Percentiles rank a stretch among this genome's conserved stretches.
Conservation (phyloP, 2,888 invertebrate species). For the Coleophora flavipennella region DNA sequence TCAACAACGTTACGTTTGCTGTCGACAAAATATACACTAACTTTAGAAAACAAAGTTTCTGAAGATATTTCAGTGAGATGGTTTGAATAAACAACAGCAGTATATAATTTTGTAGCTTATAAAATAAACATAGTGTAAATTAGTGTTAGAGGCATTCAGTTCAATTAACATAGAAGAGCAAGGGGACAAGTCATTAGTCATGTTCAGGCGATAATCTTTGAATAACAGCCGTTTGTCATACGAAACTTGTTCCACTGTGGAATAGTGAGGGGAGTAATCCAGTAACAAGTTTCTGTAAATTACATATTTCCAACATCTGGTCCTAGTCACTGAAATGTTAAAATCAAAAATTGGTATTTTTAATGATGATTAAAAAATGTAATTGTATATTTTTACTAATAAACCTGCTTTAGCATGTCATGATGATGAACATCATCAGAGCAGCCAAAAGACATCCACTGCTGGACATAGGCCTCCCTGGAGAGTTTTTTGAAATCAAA, state of each 20-base stretch:
- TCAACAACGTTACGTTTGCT: conserved; percentile 14
- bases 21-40: conserved; percentile 7
- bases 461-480: too few species aligned
- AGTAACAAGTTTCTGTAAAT: neutral
- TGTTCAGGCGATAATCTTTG: conserved; percentile 61
- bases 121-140: conserved; percentile 64
- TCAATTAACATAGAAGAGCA: conserved; percentile 58
- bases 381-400: too few species aligned
- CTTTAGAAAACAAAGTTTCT: neutral
- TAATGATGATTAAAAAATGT: too few species aligned
- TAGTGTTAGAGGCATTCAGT: conserved; percentile 52
- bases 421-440: too few species aligned
- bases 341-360: too few species aligned
- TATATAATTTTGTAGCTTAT: conserved; percentile 27
- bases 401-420: too few species aligned
- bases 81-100: conserved; percentile 3
- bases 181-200: conserved; percentile 58
- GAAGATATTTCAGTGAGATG: too few species aligned
- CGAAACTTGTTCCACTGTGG: conserved; percentile 26
- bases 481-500: too few species aligned
- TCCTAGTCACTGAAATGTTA: too few species aligned
- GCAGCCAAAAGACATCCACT: too few species aligned
- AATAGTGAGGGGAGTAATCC: too few species aligned
- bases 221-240: conserved; percentile 59
- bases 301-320: neutral